Conservation (phyloP, 2,113 vertebrate genomes). For the Corythoichthys intestinalis region DNA sequence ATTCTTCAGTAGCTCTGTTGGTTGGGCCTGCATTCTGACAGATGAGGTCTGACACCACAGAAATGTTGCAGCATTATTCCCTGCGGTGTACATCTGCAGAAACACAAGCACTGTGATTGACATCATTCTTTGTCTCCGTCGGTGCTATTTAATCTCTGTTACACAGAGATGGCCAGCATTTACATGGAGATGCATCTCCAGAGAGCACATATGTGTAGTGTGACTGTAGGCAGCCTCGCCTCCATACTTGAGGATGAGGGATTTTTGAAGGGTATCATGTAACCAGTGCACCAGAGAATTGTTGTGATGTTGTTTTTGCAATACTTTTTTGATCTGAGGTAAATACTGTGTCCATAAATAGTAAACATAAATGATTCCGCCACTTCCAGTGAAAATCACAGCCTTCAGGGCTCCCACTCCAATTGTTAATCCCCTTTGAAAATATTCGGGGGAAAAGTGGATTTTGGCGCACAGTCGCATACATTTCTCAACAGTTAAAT, state of each 20-base stretch:
- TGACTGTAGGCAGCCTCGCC: background rate
- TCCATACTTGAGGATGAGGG: constrained; percentile 3
- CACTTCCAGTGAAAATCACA: constrained; percentile 7
- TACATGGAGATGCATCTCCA: background rate
- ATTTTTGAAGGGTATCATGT: background rate
- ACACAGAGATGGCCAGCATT: background rate
- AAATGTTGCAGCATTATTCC: constrained; percentile 6
- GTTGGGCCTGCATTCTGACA: constrained; percentile 32
- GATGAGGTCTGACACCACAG: constrained; percentile 25
- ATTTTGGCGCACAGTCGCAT: constrained; percentile 48
- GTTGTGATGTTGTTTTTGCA: background rate
- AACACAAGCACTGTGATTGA: constrained; percentile 11
- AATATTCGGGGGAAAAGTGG: constrained; percentile 57
- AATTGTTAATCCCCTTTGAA: constrained; percentile 60
- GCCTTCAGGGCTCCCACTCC: constrained; percentile 28
- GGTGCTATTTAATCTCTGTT: constrained; percentile 1
- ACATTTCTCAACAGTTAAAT: constrained; percentile 48
- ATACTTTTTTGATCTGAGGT: background rate
- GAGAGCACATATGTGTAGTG: background rate
- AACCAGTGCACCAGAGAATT: background rate
- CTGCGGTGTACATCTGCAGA: constrained; percentile 2
- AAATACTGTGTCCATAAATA: background rate
- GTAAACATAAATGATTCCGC: background rate
- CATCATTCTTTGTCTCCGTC: background rate
- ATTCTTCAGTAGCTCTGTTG: constrained; percentile 29